Conservation (phyloP, 2,888 invertebrate genomes). For the Agriopis aurantiaria region DNA sequence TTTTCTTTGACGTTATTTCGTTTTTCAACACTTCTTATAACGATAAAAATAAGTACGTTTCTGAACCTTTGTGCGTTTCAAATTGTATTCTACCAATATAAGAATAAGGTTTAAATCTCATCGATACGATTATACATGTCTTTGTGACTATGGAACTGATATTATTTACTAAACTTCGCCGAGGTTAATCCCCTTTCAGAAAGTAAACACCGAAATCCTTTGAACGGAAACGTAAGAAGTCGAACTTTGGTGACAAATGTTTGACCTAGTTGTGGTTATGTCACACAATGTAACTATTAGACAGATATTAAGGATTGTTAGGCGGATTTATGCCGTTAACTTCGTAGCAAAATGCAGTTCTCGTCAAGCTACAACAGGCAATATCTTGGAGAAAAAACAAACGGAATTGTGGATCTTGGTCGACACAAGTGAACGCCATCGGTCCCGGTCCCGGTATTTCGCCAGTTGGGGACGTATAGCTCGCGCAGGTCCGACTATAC, state of each 20-base stretch:
- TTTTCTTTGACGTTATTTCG: no score
- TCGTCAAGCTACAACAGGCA: background rate
- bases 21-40: background rate
- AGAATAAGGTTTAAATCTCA: slow-evolving; percentile 25
- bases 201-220: slow-evolving; percentile 46
- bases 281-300: slow-evolving; percentile 25
- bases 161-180: slow-evolving; percentile 46
- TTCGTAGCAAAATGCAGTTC: background rate
- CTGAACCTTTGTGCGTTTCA: slow-evolving; percentile 2
- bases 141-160: slow-evolving; percentile 42
- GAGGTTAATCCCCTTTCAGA: slow-evolving; percentile 47
- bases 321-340: background rate
- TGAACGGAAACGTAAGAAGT: slow-evolving; percentile 46
- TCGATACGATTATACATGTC: slow-evolving; percentile 18
- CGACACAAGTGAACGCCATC: no score
- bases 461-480: no score
- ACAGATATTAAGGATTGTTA: slow-evolving; percentile 21
- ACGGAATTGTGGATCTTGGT: background rate
- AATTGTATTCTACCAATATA: slow-evolving; percentile 5
- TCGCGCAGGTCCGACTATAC: no score
- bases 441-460: no score
- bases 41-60: background rate
- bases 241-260: slow-evolving; percentile 46
- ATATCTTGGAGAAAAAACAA: background rate
- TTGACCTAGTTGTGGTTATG: slow-evolving; percentile 44